phyloP scores from a whole-genome alignment of 2,113 vertebrate genomes.

The Grantiella picta region DNA sequence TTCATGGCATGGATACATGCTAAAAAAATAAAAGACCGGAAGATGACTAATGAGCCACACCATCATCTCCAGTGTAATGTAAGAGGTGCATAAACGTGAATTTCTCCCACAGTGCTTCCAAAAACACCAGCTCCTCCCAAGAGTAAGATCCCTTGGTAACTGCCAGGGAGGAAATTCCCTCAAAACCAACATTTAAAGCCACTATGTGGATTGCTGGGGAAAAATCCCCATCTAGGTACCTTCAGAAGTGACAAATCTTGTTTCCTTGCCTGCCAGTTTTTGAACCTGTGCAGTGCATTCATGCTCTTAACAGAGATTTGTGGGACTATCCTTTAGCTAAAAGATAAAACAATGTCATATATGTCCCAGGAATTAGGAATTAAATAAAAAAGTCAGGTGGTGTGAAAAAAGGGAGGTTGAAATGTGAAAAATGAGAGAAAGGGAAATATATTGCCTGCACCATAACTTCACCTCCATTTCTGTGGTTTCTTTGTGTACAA shows the following conservation, averaged over 20 bases:
- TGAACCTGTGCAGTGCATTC: background rate
- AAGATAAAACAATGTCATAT: background rate
- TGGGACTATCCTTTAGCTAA: background rate
- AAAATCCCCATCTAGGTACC: background rate
- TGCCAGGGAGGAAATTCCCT: background rate
- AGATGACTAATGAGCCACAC: background rate
- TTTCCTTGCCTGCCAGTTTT: background rate
- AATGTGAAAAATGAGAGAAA: background rate
- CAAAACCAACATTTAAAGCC: background rate
- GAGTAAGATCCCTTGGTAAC: background rate
- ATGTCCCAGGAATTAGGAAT: background rate
- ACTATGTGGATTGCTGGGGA: background rate
- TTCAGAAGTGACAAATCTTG: background rate
- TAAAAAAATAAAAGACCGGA: background rate
- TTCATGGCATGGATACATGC: background rate
- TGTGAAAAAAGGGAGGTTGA: background rate
- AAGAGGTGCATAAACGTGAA: background rate
- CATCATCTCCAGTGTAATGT: background rate
- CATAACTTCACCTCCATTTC: background rate
- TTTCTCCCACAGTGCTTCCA: background rate
- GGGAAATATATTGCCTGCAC: background rate
- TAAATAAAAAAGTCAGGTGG: background rate
- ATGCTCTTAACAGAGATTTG: background rate
- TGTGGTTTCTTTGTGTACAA: background rate
- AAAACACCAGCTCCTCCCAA: background rate